phyloP scores from a whole-genome alignment of 2,797 vertebrate species.

The Nyctibius grandis region DNA sequence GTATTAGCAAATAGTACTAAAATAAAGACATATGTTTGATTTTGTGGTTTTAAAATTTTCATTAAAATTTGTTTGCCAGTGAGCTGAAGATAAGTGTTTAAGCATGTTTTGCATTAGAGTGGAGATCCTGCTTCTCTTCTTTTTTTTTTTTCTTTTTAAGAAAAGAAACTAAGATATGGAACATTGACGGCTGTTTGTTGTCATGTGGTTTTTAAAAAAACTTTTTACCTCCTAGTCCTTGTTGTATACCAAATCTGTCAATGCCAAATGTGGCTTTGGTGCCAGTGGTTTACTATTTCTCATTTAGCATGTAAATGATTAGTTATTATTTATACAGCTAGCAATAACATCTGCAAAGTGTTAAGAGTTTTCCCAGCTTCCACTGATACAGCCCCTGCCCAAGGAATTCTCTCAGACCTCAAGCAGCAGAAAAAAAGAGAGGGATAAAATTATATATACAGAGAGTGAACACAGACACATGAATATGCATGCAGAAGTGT shows the following conservation, averaged over 20 bases:
- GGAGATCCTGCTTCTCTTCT: neutral
- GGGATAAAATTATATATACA: neutral
- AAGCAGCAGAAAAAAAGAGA: neutral
- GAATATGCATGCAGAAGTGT: neutral
- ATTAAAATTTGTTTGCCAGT: neutral
- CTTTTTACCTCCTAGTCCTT: neutral
- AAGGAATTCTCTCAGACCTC: neutral
- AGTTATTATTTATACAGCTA: neutral
- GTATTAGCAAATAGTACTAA: neutral
- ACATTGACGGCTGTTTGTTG: neutral
- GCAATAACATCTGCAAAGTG: neutral
- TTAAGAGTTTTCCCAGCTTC: neutral
- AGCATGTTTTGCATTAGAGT: neutral
- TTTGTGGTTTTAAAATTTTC: neutral
- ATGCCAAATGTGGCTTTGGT: neutral
- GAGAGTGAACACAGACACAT: fast-evolving
- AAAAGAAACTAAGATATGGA: neutral
- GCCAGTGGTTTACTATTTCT: neutral
- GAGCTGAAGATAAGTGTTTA: neutral
- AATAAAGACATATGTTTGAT: neutral
- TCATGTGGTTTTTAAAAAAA: fast-evolving
- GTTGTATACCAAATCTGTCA: neutral
- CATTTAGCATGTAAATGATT: neutral
- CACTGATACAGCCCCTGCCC: neutral
- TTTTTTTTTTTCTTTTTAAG: neutral